Base-by-base conservation (phyloP, 2,797 vertebrate species). In the Gouania willdenowi region DNA sequence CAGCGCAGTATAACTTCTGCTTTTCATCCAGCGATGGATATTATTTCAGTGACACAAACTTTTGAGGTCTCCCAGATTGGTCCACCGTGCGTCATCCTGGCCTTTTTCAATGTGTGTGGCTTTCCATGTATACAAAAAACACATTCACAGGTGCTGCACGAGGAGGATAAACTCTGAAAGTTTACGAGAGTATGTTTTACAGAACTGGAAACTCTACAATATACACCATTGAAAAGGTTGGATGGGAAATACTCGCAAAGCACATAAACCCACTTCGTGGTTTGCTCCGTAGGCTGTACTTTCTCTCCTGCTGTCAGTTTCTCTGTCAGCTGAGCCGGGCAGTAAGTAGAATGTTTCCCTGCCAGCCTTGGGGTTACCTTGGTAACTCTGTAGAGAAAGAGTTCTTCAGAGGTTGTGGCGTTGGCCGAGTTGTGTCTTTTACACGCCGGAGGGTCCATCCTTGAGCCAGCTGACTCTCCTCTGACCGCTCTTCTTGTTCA, bases 311-410 rank as follows among this genome's bases (percentile, higher is more conserved):
- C 45, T 39, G 34, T 55, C 51, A 39, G 14, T 8, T 49, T 49
- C 24, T 39, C 28, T 30, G 21, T 40, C 57, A 25, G 56, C 62
- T 61, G 50, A 45, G 66, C 28, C 32, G 46, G n/a, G 84, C 60
- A 59, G 53, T 38, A 53, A 62, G 55, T 55, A 66, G 55, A 63
- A 72, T 70, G 63, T 78, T 74, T 73, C 75, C 54, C 47, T 44
- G 41, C 25, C 23, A 54, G 45, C 45, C 43, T 38, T 24, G 17
- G 29, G 48, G 78, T 81, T 77, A 63, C 80, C 69, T 37, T 77
- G 74, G 77, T 52, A 77, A 82, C 74, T 15, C 28, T 27, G 30
- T 15, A 41, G 35, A 66, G 32, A 47, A 48, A 58, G 64, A 76
- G 40, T 5, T 42, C 52, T 51, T 59, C 10, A 3, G 37, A 58